A percentile compares a stretch with the other conserved stretches of the same genome.
These are phyloP conservation scores for Meganola albula DNA, from an alignment of 2,888 invertebrate genomes.

Conservation along the genomic window DNA sequence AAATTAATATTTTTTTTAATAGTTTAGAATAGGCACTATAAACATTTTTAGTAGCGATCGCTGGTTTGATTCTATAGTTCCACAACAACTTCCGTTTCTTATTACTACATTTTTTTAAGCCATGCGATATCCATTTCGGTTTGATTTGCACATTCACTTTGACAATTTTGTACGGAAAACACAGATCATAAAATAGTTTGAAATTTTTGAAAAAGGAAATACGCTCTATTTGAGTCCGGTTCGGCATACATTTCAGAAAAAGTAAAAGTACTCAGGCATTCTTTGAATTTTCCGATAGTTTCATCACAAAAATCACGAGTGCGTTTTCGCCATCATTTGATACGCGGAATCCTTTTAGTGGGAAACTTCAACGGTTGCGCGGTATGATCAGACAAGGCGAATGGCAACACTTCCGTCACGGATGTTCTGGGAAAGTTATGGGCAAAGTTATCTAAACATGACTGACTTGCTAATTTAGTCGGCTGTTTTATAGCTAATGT, in stretches of 20 bases:
- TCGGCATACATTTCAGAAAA: constrained; percentile 4
- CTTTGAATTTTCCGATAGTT: constrained; percentile 1
- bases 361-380: constrained; percentile 1
- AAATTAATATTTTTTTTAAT: neutral
- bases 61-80: constrained; percentile 3
- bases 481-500: neutral
- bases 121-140: constrained; percentile 1
- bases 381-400: neutral
- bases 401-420: neutral
- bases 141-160: constrained; percentile 1
- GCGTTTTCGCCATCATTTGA: neutral
- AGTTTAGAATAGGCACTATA: constrained; percentile 3
- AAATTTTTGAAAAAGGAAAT: constrained; percentile 4
- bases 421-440: too few species aligned
- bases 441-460: constrained; percentile 2
- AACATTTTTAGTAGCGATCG: constrained; percentile 1
- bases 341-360: neutral
- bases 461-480: neutral
- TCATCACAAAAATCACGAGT: neutral
- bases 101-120: constrained; percentile 1
- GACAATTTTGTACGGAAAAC: constrained; percentile 3
- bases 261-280: constrained; percentile 1
- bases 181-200: constrained; percentile 1
- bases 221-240: constrained; percentile 2
- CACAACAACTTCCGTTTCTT: constrained; percentile 1